phyloP scores from a whole-genome alignment of 2,797 vertebrate species.

The Dermochelys coriacea region DNA sequence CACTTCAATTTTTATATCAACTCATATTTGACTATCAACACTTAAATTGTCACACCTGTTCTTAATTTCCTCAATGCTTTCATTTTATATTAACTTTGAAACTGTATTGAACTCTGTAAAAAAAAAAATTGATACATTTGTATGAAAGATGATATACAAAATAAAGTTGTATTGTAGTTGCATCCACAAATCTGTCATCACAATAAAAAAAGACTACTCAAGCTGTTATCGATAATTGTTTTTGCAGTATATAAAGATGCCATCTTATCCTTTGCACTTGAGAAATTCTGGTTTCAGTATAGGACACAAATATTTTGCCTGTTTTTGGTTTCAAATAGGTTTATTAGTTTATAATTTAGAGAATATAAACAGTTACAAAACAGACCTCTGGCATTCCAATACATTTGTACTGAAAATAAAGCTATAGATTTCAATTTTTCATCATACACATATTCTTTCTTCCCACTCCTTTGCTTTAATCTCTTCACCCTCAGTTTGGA shows the following conservation, averaged over 20 bases:
- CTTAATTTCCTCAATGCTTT: constrained; percentile 25
- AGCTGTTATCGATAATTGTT: constrained; percentile 9
- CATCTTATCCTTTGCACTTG: background rate
- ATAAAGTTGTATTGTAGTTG: constrained; percentile 52
- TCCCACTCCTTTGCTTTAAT: background rate
- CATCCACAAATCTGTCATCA: constrained; percentile 36
- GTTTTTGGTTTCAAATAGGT: background rate
- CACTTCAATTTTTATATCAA: background rate
- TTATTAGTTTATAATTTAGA: background rate
- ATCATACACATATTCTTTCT: background rate
- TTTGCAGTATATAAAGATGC: constrained; percentile 16
- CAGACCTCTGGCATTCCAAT: background rate
- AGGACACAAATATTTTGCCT: background rate
- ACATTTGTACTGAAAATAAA: background rate
- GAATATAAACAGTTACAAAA: constrained; percentile 13
- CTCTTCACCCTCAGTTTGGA: background rate
- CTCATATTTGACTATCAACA: background rate
- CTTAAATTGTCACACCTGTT: background rate
- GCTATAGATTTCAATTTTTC: background rate
- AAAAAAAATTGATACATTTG: background rate
- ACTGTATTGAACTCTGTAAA: constrained; percentile 43
- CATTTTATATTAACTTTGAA: constrained; percentile 42
- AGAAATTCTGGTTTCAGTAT: background rate
- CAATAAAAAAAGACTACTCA: constrained; percentile 17
- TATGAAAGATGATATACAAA: constrained; percentile 44